Percentiles rank a stretch among this genome's conserved stretches.
Conservation (phyloP, 2,113 vertebrate genomes). For the Tichodroma muraria region DNA sequence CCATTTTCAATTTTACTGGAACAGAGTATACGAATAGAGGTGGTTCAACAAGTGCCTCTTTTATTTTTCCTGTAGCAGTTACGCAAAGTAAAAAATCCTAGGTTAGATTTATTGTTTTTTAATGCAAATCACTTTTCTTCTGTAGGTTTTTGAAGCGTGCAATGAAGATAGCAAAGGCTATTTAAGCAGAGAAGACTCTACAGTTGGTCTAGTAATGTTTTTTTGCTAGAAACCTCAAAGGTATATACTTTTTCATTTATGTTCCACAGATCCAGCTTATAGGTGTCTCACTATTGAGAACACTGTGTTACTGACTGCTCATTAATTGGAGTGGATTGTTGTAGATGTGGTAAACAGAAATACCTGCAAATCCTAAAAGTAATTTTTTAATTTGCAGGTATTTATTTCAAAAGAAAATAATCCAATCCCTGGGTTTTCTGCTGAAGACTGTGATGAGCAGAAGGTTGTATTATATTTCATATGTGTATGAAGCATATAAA, state of each 20-base stretch:
- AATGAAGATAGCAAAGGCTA: constrained; percentile 67
- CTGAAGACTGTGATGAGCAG: background rate
- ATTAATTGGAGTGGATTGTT: background rate
- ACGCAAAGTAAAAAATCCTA: background rate
- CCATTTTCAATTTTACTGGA: background rate
- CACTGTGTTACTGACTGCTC: background rate
- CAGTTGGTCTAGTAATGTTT: constrained; percentile 66
- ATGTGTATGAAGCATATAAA: background rate
- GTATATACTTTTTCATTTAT: background rate
- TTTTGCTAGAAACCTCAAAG: constrained; percentile 77
- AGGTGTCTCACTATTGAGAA: background rate
- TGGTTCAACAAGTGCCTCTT: background rate
- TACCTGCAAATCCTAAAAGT: background rate
- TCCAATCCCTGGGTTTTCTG: background rate
- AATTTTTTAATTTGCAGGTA: background rate
- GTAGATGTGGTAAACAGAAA: background rate
- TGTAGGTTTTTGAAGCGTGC: constrained; percentile 65
- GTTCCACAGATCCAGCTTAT: background rate
- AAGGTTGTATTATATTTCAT: background rate
- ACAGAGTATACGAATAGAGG: background rate
- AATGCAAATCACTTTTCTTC: background rate
- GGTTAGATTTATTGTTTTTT: background rate
- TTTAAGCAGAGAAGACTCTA: constrained; percentile 72
- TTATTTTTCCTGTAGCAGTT: background rate
- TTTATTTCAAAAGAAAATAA: background rate